phyloP scores from a whole-genome alignment of 2,888 invertebrate species.

The Perizoma affinitatum region DNA sequence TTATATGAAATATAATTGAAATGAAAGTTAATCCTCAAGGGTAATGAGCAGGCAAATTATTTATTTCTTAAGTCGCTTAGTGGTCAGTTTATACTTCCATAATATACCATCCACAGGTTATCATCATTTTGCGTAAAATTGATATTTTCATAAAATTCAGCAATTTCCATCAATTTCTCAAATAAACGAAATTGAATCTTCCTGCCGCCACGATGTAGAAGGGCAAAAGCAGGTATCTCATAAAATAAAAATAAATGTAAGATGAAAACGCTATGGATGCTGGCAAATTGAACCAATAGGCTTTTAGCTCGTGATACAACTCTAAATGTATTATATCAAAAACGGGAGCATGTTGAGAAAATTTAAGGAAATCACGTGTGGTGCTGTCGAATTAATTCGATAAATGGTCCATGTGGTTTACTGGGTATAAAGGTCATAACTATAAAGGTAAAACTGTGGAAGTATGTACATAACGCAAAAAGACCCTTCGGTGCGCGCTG shows the following conservation, averaged over 20 bases:
- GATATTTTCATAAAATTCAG: no score
- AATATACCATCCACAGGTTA: not conserved
- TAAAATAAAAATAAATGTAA: slow-evolving; percentile 38
- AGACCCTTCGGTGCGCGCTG: no score
- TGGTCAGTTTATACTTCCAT: no score
- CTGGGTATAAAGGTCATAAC: no score
- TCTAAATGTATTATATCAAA: slow-evolving; percentile 15
- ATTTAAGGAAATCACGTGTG: slow-evolving; percentile 9
- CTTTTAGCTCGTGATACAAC: slow-evolving; percentile 6
- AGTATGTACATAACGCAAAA: no score
- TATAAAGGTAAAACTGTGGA: no score
- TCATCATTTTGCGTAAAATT: no score
- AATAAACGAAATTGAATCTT: slow-evolving; percentile 36
- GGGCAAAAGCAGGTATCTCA: slow-evolving; percentile 21
- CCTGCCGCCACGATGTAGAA: slow-evolving; percentile 27
- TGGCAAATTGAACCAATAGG: slow-evolving; percentile 23
- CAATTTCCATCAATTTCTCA: slow-evolving; percentile 8
- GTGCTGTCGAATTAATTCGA: not conserved
- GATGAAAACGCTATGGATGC: slow-evolving; percentile 27
- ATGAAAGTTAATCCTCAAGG: no score
- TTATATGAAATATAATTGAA: no score
- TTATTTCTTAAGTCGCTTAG: no score
- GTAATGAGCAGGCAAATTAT: no score
- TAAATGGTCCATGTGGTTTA: not conserved
- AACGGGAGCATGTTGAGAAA: slow-evolving; percentile 4